Percentiles rank a stretch among this genome's conserved stretches.
Conservation (phyloP, 2,113 vertebrate species). For the Cygnus buccinator region DNA sequence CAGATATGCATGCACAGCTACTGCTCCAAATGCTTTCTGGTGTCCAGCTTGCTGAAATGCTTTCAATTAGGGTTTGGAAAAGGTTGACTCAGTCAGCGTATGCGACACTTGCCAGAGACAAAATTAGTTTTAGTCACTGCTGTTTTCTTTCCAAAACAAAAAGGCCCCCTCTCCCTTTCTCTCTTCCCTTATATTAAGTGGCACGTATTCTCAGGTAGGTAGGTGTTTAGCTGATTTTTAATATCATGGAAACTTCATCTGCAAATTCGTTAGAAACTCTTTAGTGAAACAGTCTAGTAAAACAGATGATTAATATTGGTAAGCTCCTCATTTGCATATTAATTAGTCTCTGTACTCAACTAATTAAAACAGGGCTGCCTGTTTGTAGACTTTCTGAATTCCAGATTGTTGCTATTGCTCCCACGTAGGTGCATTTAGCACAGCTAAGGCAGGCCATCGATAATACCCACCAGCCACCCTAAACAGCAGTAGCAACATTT, state of each 20-base stretch:
- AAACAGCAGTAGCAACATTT: background rate
- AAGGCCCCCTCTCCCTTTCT: background rate
- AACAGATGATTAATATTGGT: slow-evolving; percentile 83
- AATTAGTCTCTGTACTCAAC: slow-evolving; percentile 81
- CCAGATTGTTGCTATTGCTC: slow-evolving; percentile 61
- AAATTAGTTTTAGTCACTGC: slow-evolving; percentile 72
- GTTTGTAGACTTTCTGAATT: slow-evolving; percentile 71
- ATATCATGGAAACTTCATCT: slow-evolving; percentile 76
- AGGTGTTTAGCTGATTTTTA: slow-evolving; percentile 73
- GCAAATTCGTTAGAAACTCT: slow-evolving; percentile 78
- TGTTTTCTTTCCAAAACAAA: slow-evolving; percentile 68
- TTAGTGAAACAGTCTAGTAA: slow-evolving; percentile 77
- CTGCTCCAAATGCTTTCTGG: slow-evolving; percentile 55
- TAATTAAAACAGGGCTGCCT: slow-evolving; percentile 77
- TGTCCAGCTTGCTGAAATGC: slow-evolving; percentile 63
- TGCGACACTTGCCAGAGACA: slow-evolving; percentile 67
- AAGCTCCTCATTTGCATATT: slow-evolving; percentile 82
- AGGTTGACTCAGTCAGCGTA: slow-evolving; percentile 47
- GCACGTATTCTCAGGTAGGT: slow-evolving; percentile 67
- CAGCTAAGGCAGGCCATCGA: background rate
- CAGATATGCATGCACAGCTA: fast-evolving
- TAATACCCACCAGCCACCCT: background rate
- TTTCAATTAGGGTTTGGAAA: slow-evolving; percentile 76
- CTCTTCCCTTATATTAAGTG: background rate
- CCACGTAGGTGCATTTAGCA: slow-evolving; percentile 20